Conservation (phyloP, 2,797 vertebrate species). For the Brachymystax lenok region DNA sequence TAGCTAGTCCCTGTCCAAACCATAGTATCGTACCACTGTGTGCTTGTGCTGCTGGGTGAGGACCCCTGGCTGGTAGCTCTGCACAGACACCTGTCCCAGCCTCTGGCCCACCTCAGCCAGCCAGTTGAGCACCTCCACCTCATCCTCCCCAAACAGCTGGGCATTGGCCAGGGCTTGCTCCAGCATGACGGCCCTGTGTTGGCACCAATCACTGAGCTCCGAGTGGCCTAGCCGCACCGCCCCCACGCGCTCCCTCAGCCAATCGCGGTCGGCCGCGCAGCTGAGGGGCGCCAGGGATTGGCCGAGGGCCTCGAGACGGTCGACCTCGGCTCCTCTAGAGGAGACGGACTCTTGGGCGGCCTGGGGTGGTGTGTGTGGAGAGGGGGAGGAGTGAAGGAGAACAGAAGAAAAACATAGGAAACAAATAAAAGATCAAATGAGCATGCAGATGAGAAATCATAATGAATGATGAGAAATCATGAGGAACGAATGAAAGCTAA, state of each 20-base stretch:
- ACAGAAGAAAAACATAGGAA: constrained; percentile 36
- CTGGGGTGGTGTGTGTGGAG: constrained; percentile 72
- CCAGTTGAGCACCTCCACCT: constrained; percentile 99
- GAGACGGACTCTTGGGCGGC: constrained; percentile 86
- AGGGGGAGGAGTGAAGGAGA: constrained; percentile 34
- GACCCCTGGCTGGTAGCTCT: constrained; percentile 88
- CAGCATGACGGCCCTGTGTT: constrained; percentile 85
- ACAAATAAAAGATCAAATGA: constrained; percentile 63
- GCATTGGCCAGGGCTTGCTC: constrained; percentile 93
- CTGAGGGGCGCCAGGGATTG: constrained; percentile 87
- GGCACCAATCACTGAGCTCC: constrained; percentile 83
- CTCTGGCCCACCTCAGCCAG: constrained; percentile 96
- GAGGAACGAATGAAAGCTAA: constrained; percentile 7
- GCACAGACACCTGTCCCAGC: constrained; percentile 86
- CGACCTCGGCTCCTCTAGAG: constrained; percentile 80
- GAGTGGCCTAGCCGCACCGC: constrained; percentile 81
- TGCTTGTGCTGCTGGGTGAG: constrained; percentile 91
- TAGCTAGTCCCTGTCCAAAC: background rate
- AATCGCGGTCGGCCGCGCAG: constrained; percentile 79
- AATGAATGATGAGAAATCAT: constrained; percentile 33
- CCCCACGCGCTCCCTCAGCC: constrained; percentile 85
- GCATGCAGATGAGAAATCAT: constrained; percentile 69
- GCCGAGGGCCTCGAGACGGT: constrained; percentile 81
- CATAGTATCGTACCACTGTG: constrained; percentile 52
- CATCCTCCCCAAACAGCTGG: constrained; percentile 96